Evolutionary conservation across 2,888 invertebrate species (phyloP), one percentile per base, ranked within the genome.

Genomic region (Athalia cordata): DNA sequence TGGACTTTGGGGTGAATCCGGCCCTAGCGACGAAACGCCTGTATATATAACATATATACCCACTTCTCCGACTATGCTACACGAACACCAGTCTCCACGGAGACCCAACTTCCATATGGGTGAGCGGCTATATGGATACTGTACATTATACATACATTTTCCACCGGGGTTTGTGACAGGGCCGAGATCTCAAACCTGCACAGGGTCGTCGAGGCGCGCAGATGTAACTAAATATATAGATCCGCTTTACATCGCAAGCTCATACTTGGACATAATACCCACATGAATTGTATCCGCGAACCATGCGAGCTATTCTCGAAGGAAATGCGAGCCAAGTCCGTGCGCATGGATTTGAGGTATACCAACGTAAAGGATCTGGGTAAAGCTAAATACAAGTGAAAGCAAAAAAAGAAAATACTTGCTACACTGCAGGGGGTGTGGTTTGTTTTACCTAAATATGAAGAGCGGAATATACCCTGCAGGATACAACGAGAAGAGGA

Each of bases 1-100:
- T 90, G 88, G 90, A 87, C 86, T 87, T 83, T 86, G 86, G 89
- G 87, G 88, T 88, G 88, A 89, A 88, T 88, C 88, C 87, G 85
- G 85, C 85, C 84, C 85, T 85, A 29, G 66, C 47, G 66, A 45
- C 45, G 29, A 11, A 43, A 15, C 45, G 11, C 64, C 66, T 49
- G 67, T 49, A 43, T 43, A 65, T 55, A 77, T 50, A 15, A 55
- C 45, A n/a, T 72, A 43, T 59, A 68, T 52, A 68, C 50, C 49
- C 59, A 62, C 59, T 15, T 45, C 59, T 13, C 13, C 59, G 9
- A n/a, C 45, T 52, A 68, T 52, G 52, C n/a, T 13, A 8, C 64
- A 64, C 64, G 29, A 7, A 64, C 64, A 64, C 64, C 9, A n/a
- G 5, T 50, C 9, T 8, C 43, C 29, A 3, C 43, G 15, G 15